These are phyloP conservation scores for Congeria kusceri DNA, from an alignment of 2,888 invertebrate species.

Conservation along the genomic window DNA sequence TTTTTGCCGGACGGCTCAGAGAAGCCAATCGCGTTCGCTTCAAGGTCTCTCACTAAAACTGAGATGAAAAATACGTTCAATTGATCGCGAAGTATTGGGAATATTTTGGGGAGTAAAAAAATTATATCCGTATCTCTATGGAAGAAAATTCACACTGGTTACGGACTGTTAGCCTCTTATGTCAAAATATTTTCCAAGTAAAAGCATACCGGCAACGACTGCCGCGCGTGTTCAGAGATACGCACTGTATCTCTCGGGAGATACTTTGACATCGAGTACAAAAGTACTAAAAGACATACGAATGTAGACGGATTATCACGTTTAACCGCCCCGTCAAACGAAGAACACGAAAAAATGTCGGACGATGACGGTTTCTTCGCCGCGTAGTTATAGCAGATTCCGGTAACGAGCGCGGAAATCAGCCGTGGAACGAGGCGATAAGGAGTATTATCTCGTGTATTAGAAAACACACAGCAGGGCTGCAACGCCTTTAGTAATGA, in stretches of 20 bases:
- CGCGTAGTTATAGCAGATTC: constrained; percentile 40
- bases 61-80: neutral
- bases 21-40: neutral
- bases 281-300: constrained; percentile 71
- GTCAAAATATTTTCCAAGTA: constrained; percentile 61
- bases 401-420: constrained; percentile 46
- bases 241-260: constrained; percentile 77
- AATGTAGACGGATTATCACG: constrained; percentile 81
- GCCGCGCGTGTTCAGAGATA: constrained; percentile 77
- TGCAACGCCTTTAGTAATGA: constrained; percentile 27
- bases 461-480: constrained; percentile 15
- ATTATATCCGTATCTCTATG: constrained; percentile 64
- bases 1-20: constrained; percentile 2
- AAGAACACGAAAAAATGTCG: neutral
- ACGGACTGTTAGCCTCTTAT: constrained; percentile 81
- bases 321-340: constrained; percentile 44
- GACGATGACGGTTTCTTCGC: constrained; percentile 33
- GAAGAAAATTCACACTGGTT: constrained; percentile 67
- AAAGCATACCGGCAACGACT: constrained; percentile 70
- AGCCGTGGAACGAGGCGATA: constrained; percentile 43
- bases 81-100: neutral
- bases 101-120: constrained; percentile 45
- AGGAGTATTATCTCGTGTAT: constrained; percentile 37
- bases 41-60: neutral
- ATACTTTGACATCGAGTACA: constrained; percentile 79